Conservation (phyloP, 2,797 vertebrate genomes). For the Mallotus villosus region DNA sequence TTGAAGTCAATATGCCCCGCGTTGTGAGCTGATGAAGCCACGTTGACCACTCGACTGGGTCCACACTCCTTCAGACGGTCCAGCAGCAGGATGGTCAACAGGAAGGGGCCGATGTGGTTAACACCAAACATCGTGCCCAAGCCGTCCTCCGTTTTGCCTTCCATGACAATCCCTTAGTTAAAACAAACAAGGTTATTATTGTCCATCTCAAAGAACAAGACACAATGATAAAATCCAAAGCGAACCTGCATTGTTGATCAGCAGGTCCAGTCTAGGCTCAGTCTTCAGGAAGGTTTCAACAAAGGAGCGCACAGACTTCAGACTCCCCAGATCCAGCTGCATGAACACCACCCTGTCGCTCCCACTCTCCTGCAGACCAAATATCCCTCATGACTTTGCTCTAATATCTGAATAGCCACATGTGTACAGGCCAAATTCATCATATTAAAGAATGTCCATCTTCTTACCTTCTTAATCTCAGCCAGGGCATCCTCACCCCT, state of each 20-base stretch:
- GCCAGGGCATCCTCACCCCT: conserved; percentile 72
- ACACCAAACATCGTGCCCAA: conserved; percentile 84
- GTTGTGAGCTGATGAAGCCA: conserved; percentile 76
- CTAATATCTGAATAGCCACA: neutral
- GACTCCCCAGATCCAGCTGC: conserved; percentile 80
- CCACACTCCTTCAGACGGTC: conserved; percentile 75
- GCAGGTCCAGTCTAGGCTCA: conserved; percentile 82
- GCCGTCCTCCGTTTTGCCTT: conserved; percentile 77
- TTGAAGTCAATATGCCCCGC: conserved; percentile 73
- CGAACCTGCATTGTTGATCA: conserved; percentile 86
- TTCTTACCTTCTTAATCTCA: conserved; percentile 76
- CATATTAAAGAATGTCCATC: no score
- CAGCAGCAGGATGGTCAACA: conserved; percentile 87
- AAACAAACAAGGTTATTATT: no score
- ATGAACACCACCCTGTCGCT: conserved; percentile 79
- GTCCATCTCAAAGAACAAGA: no score
- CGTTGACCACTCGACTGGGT: conserved; percentile 82
- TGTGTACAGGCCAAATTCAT: no score
- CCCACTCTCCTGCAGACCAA: conserved; percentile 72
- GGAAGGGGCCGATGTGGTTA: conserved; percentile 89
- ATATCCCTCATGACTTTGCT: neutral
- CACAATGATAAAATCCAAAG: no score
- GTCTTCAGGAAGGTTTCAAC: conserved; percentile 76
- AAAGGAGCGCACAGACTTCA: conserved; percentile 79
- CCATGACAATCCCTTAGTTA: conserved; percentile 70